Percentiles rank a stretch among this genome's conserved stretches.
Conservation (phyloP, 2,797 vertebrate species). For the Florisuga fusca region DNA sequence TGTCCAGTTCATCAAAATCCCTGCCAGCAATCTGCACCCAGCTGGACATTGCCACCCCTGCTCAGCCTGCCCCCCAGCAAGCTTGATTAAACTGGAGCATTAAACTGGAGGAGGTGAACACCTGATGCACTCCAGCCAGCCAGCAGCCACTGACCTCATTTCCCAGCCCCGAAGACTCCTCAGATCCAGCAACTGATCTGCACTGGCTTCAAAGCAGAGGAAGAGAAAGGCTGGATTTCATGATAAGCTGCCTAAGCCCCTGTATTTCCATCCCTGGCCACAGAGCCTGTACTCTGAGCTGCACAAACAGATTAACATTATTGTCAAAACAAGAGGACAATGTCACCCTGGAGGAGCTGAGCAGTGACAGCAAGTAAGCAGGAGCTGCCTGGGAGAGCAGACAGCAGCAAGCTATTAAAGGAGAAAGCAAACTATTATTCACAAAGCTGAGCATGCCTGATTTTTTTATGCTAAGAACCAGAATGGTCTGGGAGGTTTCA, state of each 20-base stretch:
- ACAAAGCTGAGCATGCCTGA: not conserved
- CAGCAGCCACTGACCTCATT: not conserved
- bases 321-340: conserved; percentile 37
- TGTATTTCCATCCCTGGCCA: conserved; percentile 11
- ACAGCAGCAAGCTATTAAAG: not conserved
- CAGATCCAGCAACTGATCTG: conserved; percentile 39
- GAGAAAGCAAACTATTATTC: not conserved
- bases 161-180: not conserved
- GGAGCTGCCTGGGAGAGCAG: not conserved
- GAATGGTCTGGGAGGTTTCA: not conserved
- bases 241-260: conserved; percentile 31
- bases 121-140: not conserved
- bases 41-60: not conserved
- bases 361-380: not conserved
- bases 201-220: conserved; percentile 11
- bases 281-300: not conserved
- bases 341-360: not conserved
- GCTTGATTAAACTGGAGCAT: not conserved
- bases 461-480: not conserved
- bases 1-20: not conserved
- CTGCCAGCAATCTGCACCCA: not conserved
- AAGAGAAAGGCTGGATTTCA: conserved; percentile 27
- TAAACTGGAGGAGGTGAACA: not conserved
- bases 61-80: not conserved
- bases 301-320: conserved; percentile 54